Conservation (phyloP, 2,888 invertebrate species). For the Bhutanitis thaidina region DNA sequence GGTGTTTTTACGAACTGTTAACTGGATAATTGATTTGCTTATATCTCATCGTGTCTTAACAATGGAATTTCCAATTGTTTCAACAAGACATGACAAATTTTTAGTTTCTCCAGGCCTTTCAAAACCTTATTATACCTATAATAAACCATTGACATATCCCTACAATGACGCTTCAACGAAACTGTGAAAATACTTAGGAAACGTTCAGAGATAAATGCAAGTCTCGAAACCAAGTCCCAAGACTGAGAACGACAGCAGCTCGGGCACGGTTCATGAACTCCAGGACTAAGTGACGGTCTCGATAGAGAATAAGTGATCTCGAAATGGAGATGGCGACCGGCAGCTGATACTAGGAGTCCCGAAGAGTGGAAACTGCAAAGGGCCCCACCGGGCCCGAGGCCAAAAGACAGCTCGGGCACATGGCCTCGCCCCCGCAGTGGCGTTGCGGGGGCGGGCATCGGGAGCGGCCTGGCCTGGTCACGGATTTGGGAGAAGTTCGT, state of each 20-base stretch:
- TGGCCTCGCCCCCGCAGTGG: conserved; percentile 71
- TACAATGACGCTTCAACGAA: conserved; percentile 21
- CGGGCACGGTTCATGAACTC: conserved; percentile 22
- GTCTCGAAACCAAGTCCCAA: conserved; percentile 6
- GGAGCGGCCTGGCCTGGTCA: conserved; percentile 21
- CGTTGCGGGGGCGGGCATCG: conserved; percentile 49
- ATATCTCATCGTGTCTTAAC: too few relatives aligned
- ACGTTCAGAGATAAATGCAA: conserved; percentile 17
- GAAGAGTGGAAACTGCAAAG: conserved; percentile 75
- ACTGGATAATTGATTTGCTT: too few relatives aligned
- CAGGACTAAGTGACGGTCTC: conserved; percentile 42
- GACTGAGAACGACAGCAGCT: conserved; percentile 16
- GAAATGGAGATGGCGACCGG: conserved; percentile 71
- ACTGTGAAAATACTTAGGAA: background rate
- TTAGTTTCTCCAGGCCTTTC: too few relatives aligned
- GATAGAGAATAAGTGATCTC: conserved; percentile 69
- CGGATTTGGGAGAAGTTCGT: conserved; percentile 55
- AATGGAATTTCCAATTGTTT: too few relatives aligned
- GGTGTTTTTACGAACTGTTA: too few relatives aligned
- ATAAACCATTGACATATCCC: conserved; percentile 40
- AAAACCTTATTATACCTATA: too few relatives aligned
- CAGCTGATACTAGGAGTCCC: conserved; percentile 60
- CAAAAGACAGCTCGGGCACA: conserved; percentile 53
- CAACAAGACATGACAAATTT: too few relatives aligned
- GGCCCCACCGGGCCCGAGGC: conserved; percentile 45